Base-by-base conservation (phyloP, 92 coral and sea anemone species). In the Isaurus tuberculatus region DNA sequence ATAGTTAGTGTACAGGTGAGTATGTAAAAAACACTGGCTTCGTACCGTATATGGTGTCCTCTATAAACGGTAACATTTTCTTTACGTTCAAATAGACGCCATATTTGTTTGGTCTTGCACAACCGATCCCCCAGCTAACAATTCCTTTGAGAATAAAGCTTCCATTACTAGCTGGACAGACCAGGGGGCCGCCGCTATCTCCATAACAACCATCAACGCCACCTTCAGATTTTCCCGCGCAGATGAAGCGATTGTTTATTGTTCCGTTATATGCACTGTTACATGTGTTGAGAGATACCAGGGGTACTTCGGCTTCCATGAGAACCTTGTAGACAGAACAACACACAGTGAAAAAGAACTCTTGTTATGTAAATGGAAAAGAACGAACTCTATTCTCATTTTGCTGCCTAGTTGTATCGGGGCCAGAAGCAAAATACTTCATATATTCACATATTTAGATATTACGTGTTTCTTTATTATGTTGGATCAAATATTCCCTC, bases 101-200 rank as follows among this genome's bases (percentile, higher is more conserved):
- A 88, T 91, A 93, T 65, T 91, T 92, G 70, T 93, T 75, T 0
- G 97, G 92, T 85, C 98, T 86, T 19, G 97, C 98, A 79, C 98
- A 95, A 0, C 98, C 98, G 20, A 81, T 58, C 15, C 98, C 98
- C 98, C 97, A 95, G 68, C 94, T 93, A 9, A 95, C 94, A 80
- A 95, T 87, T 30, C 98, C 98, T 2, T 80, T 91, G 63, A 95
- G 83, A 14, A 88, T 89, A 83, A 86, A 95, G 58, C 90, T 83
- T 10, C 91, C 92, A 28, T 93, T 86, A 23, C 88, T 89, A n/a
- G 69, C 83, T 14, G 93, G 86, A 86, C 98, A 95, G 58, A 87
- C 94, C 78, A 95, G 60, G 16, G 98, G 93, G 23, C 98, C 95
- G 3, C 98, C 98, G 66, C 94, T 94, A 75, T 94, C 98, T 67